Evolutionary conservation across 1,140 invertebrate species (phyloP), one percentile per base, ranked within the genome.

Genomic region (Zaprionus inermis): DNA sequence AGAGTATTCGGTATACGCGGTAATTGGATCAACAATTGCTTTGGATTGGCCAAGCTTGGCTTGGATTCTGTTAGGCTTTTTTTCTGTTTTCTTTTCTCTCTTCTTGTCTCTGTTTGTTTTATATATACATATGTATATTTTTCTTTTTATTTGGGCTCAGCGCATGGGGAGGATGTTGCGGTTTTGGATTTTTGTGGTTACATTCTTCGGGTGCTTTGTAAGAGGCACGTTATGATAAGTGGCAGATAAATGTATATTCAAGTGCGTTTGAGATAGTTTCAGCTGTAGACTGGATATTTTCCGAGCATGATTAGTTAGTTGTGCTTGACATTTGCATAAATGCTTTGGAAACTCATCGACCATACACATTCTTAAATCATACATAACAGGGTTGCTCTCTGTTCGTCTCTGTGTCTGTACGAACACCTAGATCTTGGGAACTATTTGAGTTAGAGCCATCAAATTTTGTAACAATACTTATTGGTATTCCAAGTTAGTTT

Each of bases 151-250:
- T 65, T 20, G 61, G 60, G 20, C 18, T 18, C 38, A 41, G 36
- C 41, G 12, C 11, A 34, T 55, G 61, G 54, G 63, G 68, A 88
- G 82, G 82, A 86, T 88, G 83, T 82, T 85, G 82, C 83, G 82
- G 44, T 84, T 88, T 86, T 86, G 82, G 82, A 79, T 79, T 86
- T 86, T 77, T 88, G 82, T 79, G 82, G 82, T 86, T 70, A 46
- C 49, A 46, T 36, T 38, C 44, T 70, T 20, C 32, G 3, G n/a
- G 38, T 7, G n/a, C 44, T 49, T 49, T 49, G 18, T 20, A 20
- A 49, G 18, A 3, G 9, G 44, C 20, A 12, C 9, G 4, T 20
- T 49, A 12, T 22, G 44, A 49, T 49, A 49, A 49, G 44, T 22
- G 7, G 0, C 44, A 49, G 44, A 16, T 44, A 44, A 44, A 9